Conservation (phyloP, 1,140 invertebrate species). For the Drosophila bifasciata region DNA sequence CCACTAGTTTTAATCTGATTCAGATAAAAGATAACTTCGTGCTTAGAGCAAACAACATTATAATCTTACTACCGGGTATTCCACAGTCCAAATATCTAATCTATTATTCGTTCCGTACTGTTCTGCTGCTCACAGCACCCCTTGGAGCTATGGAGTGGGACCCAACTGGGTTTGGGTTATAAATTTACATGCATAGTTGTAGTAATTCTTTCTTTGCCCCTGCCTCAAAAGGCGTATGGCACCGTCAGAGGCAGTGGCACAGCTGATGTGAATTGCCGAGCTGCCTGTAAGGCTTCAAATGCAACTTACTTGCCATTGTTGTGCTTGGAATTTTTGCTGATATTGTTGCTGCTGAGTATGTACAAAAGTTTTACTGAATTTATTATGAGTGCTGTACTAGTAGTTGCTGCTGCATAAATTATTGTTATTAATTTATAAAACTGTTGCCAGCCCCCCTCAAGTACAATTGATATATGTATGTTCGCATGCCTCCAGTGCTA, state of each 20-base stretch:
- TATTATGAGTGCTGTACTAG: slow-evolving; percentile 77
- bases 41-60: not conserved
- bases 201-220: slow-evolving; percentile 22
- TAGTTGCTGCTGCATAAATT: slow-evolving; percentile 75
- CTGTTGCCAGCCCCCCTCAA: slow-evolving; percentile 42
- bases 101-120: too few species aligned
- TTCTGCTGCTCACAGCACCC: too few species aligned
- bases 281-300: slow-evolving; percentile 55
- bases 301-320: slow-evolving; percentile 41
- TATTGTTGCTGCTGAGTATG: slow-evolving; percentile 55
- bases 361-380: slow-evolving; percentile 71
- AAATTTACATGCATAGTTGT: slow-evolving; percentile 70
- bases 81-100: too few species aligned
- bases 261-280: slow-evolving; percentile 60
- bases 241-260: slow-evolving; percentile 30
- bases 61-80: too few species aligned
- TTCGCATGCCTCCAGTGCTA: slow-evolving; percentile 23
- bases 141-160: not conserved
- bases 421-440: slow-evolving; percentile 81
- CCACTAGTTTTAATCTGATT: too few species aligned
- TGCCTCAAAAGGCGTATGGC: slow-evolving; percentile 24
- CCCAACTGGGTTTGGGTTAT: slow-evolving; percentile 27
- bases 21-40: slow-evolving; percentile 47
- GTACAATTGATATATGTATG: slow-evolving; percentile 70
- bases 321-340: slow-evolving; percentile 25